These are phyloP conservation scores for Diadumene lineata DNA, from an alignment of 92 coral and sea anemone species.

Conservation along the genomic window DNA sequence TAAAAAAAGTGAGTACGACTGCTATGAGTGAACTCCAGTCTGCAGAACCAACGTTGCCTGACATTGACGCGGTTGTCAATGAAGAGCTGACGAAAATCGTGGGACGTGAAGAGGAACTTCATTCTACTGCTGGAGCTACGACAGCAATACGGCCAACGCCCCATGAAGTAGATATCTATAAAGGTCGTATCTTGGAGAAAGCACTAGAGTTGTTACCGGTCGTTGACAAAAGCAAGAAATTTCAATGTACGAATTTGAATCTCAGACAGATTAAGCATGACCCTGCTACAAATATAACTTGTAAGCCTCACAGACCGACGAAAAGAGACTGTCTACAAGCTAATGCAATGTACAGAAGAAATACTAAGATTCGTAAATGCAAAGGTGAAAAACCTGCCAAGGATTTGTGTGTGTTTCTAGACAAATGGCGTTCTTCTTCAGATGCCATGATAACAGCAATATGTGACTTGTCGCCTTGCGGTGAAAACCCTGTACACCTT, in stretches of 20 bases:
- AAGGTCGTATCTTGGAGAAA: conserved; percentile 16
- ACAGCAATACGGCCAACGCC: neutral
- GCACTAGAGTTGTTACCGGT: conserved; percentile 2
- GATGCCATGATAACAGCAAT: conserved; percentile 2
- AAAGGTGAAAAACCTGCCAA: conserved; percentile 12
- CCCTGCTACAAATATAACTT: conserved; percentile 24
- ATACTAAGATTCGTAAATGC: conserved; percentile 48
- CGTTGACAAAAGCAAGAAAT: neutral
- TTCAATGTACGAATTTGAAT: conserved; percentile 21
- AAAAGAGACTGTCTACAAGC: conserved; percentile 54
- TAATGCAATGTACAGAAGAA: conserved; percentile 41
- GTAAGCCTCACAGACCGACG: conserved; percentile 43
- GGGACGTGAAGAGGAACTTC: neutral
- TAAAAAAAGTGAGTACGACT: neutral
- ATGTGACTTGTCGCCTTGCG: conserved; percentile 54
- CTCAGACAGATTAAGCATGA: neutral
- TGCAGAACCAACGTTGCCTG: neutral
- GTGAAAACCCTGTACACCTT: conserved; percentile 54
- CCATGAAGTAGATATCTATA: neutral
- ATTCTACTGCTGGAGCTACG: neutral
- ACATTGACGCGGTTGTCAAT: neutral
- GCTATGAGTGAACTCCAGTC: neutral
- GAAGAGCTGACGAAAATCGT: conserved; percentile 12
- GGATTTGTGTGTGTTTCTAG: conserved; percentile 42
- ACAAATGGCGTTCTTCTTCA: conserved; percentile 15